These are phyloP conservation scores for Hippolais icterina DNA, from an alignment of 2,113 vertebrate species.

Conservation along the genomic window DNA sequence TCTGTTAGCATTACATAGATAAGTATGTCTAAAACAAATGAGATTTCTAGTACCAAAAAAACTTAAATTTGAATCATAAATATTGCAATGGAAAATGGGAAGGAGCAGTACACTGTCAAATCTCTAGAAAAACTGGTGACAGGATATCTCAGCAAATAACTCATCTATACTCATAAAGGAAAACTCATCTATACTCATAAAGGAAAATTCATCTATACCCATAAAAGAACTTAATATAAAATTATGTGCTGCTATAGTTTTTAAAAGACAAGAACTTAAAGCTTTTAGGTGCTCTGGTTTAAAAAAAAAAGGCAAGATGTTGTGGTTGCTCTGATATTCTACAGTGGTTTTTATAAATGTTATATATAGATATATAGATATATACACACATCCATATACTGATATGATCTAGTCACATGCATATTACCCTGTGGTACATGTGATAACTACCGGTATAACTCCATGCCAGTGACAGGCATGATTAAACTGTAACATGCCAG, in stretches of 20 bases:
- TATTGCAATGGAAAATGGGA: neutral
- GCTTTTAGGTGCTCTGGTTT: neutral
- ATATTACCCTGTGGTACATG: neutral
- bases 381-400: neutral
- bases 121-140: neutral
- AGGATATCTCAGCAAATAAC: neutral
- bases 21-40: conserved; percentile 24
- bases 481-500: neutral
- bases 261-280: neutral
- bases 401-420: neutral
- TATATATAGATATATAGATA: no score
- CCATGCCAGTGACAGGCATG: neutral
- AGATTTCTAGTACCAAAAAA: conserved; percentile 26
- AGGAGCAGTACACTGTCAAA: neutral
- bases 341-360: neutral
- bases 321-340: neutral
- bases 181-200: no score
- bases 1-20: conserved; percentile 61
- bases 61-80: neutral
- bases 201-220: neutral
- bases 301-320: neutral
- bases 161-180: neutral
- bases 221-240: neutral
- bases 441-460: neutral
- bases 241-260: neutral